Evolutionary conservation across 1,140 invertebrate species (phyloP), one percentile per base, ranked within the genome.

Genomic region (Drosophila navojoa): DNA sequence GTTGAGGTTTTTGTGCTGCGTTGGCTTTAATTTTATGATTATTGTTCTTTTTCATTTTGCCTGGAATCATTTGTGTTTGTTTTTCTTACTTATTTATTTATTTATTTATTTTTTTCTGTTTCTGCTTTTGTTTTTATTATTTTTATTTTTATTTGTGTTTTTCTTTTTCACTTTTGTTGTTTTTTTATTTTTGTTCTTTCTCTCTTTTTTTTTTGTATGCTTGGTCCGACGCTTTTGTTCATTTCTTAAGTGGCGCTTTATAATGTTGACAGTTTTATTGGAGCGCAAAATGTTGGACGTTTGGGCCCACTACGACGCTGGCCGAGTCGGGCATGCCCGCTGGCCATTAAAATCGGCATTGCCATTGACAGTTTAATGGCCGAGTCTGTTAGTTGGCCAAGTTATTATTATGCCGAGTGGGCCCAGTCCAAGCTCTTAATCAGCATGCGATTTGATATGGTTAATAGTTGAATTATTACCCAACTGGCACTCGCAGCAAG

Each of bases 211-310:
- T 32, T 16, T 7, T 5, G 5, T 44, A 11, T 44, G 11, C 22
- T 53, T 25, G 52, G 59, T 62, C 52, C 10, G 60, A 50, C 64
- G 58, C 82, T 79, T 86, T 86, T 86, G 82, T 86, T 86, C 82
- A 86, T 86, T 86, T 86, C 82, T 86, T 86, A 86, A 86, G 82
- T 86, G 82, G 82, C 82, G 82, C 82, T 87, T 86, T 86, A 86
- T 86, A 86, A 86, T 87, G 82, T 87, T 86, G 82, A 86, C 82
- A 86, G 82, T 87, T 86, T 86, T 86, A 86, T 86, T 86, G 82
- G 58, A 67, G 79, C 79, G 82, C 82, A 76, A 82, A 86, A 87
- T 87, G 81, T 73, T 81, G 81, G 78, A 70, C 81, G 81, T 86
- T 86, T 77, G 25, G 64, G 55, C 29, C 42, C 6, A 32, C 6